Base-by-base conservation (phyloP, 2,797 vertebrate species). In the Phylloscopus collybita region DNA sequence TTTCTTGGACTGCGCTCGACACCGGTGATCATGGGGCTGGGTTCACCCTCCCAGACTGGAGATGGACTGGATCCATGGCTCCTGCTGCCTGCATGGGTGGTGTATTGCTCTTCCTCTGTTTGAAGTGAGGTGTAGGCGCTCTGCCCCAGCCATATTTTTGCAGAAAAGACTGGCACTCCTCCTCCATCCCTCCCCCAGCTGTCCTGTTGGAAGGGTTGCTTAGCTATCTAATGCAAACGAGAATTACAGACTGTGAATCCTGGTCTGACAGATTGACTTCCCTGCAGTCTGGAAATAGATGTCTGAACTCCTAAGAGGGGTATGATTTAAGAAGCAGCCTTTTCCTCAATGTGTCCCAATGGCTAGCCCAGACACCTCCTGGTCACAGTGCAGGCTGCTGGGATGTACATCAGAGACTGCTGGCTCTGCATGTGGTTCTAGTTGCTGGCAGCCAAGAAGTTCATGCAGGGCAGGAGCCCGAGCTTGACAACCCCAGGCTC, bases 131-230 rank as follows among this genome's bases (percentile, higher is more conserved):
- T 90, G 82, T 86, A 67, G 82, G 88, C 1, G 8, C 86, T 88
- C 70, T 95, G 70, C 54, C 73, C 82, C 80, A 90, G 80, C 44
- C 86, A 45, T 81, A 76, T 81, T 92, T 90, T 86, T 13, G 3
- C 78, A 60, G 86, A 66, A 88, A 93, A 95, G 88, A 81, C 88
- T 96, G 86, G 83, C 93, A 92, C 83, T 90, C 66, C 80, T 96
- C 88, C 90, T 95, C 81, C 74, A 44, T 90, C 74, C 44, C 60
- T 96, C 73, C 62, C 61, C 83, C 86, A 96, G 92, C 92, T 97
- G 95, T 88, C 83, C 64, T 94, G 36, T 86, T 95, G 94, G 92
- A 96, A 96, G 56, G 25, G 49, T 90, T 84, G 80, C 74, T 71
- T 75, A 84, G 66, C 79, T 67, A 70, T 91, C 74, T 91, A 86